Evolutionary conservation across 2,113 vertebrate genomes (phyloP), one percentile per base, ranked within the genome.

Genomic region (Cynopterus brachyotis): DNA sequence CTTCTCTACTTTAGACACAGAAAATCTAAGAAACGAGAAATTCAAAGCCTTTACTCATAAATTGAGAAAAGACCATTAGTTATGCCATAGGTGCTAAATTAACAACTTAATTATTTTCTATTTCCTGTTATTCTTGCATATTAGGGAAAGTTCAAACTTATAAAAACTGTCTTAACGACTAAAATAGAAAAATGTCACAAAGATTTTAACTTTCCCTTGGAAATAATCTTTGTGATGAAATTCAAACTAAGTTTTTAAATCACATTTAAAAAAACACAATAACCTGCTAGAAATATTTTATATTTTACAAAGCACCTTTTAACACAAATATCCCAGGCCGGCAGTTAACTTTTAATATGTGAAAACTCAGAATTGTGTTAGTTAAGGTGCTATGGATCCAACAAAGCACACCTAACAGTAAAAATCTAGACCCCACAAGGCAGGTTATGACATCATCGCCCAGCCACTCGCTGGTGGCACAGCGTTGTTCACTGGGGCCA

Each of bases 191-290:
- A 94, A 76, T 55, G 55, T 66, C 96, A 85, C 30, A 47, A 45
- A 37, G 28, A 26, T 50, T 79, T 93, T 89, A 72, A 94, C 42
- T 32, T 42, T 64, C 64, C 35, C 70, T 95, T 88, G 47, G 64
- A 90, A 86, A 93, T 69, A 95, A 40, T 45, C 59, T 89, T 88
- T 88, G 42, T 92, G 89, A 91, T 83, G 96, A 88, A 90, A 92
- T 67, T 64, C 84, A 92, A 89, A 17, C 1, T 87, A 75, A 53
- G 9, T 45, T 22, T 72, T 94, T 59, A 82, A 82, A 17, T 13
- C 60, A 76, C 9, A 42, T 84, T 67, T 50, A 2, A 89, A 89
- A 57, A 69, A 32, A 20, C n/a, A 62, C 60, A 91, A 45, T 40
- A 69, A 69, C 30, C 6, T 86, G 22, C 60, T 81, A 47, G n/a